Evolutionary conservation across 2,797 vertebrate genomes (phyloP).

Genomic region (Oreochromis grahami): DNA sequence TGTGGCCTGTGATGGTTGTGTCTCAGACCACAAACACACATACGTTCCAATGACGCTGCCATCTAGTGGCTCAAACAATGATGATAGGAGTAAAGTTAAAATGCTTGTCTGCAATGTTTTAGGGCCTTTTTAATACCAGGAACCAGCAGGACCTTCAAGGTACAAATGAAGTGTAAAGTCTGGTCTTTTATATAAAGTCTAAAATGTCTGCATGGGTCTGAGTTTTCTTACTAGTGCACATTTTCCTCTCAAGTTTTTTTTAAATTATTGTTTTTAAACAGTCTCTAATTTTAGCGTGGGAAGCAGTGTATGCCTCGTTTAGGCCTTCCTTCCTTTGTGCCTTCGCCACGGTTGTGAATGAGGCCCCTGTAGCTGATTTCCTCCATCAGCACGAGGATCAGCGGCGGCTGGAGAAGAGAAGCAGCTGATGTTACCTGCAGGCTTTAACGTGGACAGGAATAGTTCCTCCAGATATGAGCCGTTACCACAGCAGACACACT

Average conservation of each 20-base stretch:
- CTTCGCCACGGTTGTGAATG: background rate
- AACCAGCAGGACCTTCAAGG: background rate
- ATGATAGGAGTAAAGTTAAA: background rate
- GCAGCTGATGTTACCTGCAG: background rate
- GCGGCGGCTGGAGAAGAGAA: background rate
- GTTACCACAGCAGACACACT: background rate
- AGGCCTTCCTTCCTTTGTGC: fast-evolving
- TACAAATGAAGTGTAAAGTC: background rate
- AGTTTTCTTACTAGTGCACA: background rate
- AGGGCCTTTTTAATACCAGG: background rate
- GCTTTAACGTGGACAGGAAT: background rate
- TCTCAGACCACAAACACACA: background rate
- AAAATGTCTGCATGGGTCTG: background rate
- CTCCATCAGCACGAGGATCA: background rate
- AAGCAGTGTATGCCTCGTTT: fast-evolving
- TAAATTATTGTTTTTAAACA: background rate
- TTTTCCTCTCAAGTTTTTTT: background rate
- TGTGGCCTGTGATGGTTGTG: background rate
- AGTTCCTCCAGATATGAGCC: background rate
- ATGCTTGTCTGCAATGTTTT: background rate
- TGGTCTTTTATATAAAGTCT: background rate
- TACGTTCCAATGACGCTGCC: background rate
- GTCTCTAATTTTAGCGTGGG: background rate
- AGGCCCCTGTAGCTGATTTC: background rate
- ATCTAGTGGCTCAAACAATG: background rate